phyloP scores from a whole-genome alignment of 2,113 vertebrate species.

The Myotis brandtii region DNA sequence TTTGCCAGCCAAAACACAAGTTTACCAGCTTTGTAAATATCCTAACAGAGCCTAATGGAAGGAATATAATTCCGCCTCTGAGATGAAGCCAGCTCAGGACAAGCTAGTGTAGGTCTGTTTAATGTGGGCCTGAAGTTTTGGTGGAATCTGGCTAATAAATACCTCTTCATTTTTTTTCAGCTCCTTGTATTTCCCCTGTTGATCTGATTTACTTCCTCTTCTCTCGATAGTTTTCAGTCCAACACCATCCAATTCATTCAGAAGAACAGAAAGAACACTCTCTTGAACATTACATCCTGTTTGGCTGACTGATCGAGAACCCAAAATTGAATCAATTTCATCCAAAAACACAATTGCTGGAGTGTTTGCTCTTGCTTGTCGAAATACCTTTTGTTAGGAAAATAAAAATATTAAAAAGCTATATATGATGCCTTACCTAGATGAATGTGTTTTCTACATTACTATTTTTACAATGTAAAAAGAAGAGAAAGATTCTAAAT shows the following conservation, averaged over 20 bases:
- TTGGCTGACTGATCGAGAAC: constrained; percentile 87
- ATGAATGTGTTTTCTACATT: not conserved
- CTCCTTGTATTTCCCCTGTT: constrained; percentile 84
- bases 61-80: not conserved
- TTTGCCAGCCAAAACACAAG: constrained; percentile 8
- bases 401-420: constrained; percentile 51
- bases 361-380: constrained; percentile 93
- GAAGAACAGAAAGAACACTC: constrained; percentile 93
- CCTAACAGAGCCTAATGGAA: not conserved
- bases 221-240: constrained; percentile 92
- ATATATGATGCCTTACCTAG: not conserved
- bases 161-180: constrained; percentile 84
- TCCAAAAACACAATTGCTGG: constrained; percentile 97
- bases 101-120: not conserved
- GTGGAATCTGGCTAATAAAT: constrained; percentile 39
- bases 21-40: not conserved
- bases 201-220: constrained; percentile 86
- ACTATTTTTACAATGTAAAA: constrained; percentile 30
- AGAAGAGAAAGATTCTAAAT: constrained; percentile 15
- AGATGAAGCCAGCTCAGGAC: not conserved
- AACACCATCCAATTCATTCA: constrained; percentile 96
- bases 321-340: constrained; percentile 96
- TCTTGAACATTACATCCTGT: constrained; percentile 88
- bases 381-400: constrained; percentile 90
- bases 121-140: not conserved